A percentile compares a stretch with the other conserved stretches of the same genome.
Evolutionary conservation across 2,797 vertebrate species (phyloP).

Genomic region (Poeciliopsis infans): DNA sequence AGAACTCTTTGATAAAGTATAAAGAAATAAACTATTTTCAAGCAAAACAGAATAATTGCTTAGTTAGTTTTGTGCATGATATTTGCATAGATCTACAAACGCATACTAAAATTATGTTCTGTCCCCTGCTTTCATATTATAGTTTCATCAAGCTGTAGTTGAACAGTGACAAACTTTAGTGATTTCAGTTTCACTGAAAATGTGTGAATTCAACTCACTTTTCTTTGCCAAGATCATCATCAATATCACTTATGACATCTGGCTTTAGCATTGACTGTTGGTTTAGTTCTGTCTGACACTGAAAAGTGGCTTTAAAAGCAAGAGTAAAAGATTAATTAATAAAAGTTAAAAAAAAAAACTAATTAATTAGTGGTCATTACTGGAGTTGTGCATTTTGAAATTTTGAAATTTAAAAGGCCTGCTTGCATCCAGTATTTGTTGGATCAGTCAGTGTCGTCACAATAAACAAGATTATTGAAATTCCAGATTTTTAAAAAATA

Average conservation of each 20-base stretch:
- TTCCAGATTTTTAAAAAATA: background rate
- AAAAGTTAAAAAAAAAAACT: background rate
- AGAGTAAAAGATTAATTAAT: background rate
- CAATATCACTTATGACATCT: background rate
- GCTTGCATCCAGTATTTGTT: background rate
- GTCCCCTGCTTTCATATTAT: background rate
- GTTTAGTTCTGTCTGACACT: background rate
- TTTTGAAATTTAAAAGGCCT: background rate
- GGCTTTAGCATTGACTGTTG: background rate
- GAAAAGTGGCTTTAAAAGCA: background rate
- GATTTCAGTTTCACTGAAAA: background rate
- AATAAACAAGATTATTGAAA: background rate
- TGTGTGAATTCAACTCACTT: background rate
- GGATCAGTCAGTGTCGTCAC: background rate
- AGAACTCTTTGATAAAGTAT: background rate
- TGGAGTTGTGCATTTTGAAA: background rate
- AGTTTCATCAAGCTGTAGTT: background rate
- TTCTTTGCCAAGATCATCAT: background rate
- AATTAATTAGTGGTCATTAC: background rate
- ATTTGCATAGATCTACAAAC: background rate
- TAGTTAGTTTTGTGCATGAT: background rate
- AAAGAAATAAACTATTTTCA: background rate
- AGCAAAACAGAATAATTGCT: background rate
- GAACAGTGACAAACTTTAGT: background rate
- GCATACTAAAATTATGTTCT: background rate